Base-by-base conservation (phyloP, 2,797 vertebrate genomes). In the Macrochelys suwanniensis region DNA sequence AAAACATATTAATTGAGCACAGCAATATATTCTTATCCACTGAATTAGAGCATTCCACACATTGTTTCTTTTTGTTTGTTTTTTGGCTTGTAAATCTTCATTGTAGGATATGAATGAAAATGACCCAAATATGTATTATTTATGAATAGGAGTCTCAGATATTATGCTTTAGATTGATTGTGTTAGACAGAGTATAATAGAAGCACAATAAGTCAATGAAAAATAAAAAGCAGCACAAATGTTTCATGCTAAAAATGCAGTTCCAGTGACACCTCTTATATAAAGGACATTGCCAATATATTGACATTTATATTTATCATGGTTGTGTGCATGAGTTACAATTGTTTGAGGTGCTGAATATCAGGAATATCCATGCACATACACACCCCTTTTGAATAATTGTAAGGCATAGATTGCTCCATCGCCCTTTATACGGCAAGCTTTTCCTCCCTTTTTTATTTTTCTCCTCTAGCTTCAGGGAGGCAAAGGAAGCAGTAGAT, bases 401-500 rank as follows among this genome's bases (percentile, higher is more conserved):
- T 89, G 84, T 57, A 92, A 95, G 90, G 87, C 95, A 93, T 45
- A 93, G 90, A 85, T 65, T 59, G 82, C 95, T 89, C 87, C 95
- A 78, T 87, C 31, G 86, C 95, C 90, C 92, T 89, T 95, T 84
- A 81, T 59, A 82, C 84, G 91, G 92, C 95, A 93, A 85, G 95
- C 84, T 94, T 96, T 94, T 92, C 89, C 91, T 93, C 78, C 92
- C 87, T 93, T 68, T 93, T 96, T 96, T 94, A 95, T 97, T 97
- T 96, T 96, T 97, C 96, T 95, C 95, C 93, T 96, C 84, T 97
- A 91, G 97, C 98, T 98, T 89, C 96, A 86, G 98, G 97, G 95
- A 98, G 56, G 80, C 95, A 93, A 98, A 88, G 98, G 97, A 98
- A 97, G 97, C 97, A 94, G 97, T 97, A 98, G 98, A 99, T 99